Evolutionary conservation across 2,113 vertebrate genomes (phyloP).

Genomic region (Brachionichthys hirsutus): DNA sequence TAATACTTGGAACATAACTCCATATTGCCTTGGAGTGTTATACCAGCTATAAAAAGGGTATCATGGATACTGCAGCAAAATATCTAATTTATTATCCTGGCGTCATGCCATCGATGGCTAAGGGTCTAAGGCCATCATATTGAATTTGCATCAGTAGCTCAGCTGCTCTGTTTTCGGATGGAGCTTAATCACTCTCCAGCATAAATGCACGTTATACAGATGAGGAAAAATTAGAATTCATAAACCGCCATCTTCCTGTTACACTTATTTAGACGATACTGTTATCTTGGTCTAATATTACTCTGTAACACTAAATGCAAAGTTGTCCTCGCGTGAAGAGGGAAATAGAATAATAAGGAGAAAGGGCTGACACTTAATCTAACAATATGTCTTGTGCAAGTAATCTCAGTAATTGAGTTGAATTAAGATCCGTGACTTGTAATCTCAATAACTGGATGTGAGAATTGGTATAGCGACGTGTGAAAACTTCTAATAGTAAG

Average conservation of each 20-base stretch:
- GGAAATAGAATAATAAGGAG: constrained; percentile 3
- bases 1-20: constrained; percentile 35
- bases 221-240: constrained; percentile 8
- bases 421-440: constrained; percentile 27
- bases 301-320: constrained; percentile 15
- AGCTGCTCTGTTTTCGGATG: constrained; percentile 31
- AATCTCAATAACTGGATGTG: constrained; percentile 20
- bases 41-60: constrained; percentile 3
- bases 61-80: constrained; percentile 18
- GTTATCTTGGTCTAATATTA: constrained; percentile 23
- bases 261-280: constrained; percentile 18
- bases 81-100: constrained; percentile 30
- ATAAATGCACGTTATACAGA: constrained; percentile 8
- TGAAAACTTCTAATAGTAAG: not conserved
- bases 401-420: constrained; percentile 4
- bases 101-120: constrained; percentile 7
- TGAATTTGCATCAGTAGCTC: constrained; percentile 55
- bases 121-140: constrained; percentile 35
- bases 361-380: not conserved
- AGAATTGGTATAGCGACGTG: constrained; percentile 5
- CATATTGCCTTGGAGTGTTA: constrained; percentile 14
- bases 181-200: constrained; percentile 34
- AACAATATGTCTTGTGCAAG: too few species aligned
- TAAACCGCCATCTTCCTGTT: constrained; percentile 26
- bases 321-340: constrained; percentile 15